Conservation (phyloP, 2,888 invertebrate species). For the Rhamnusium bicolor region DNA sequence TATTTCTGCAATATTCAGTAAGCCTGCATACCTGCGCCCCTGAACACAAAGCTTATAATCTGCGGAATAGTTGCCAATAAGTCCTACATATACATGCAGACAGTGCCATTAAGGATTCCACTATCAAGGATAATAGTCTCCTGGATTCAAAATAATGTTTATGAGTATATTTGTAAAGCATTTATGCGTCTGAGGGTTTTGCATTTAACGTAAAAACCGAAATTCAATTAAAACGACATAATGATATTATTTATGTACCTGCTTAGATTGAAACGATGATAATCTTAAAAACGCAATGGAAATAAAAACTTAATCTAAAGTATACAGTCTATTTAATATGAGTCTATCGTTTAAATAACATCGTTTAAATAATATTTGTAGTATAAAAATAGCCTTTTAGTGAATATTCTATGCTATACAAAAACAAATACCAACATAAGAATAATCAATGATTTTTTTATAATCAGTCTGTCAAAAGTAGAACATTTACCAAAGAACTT, state of each 20-base stretch:
- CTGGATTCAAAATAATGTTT: slow-evolving; percentile 41
- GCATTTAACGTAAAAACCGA: not conserved
- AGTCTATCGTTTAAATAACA: too few relatives aligned
- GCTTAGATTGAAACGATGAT: not conserved
- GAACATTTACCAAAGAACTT: too few relatives aligned
- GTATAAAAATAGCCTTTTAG: too few relatives aligned
- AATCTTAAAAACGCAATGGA: too few relatives aligned
- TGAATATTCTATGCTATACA: too few relatives aligned
- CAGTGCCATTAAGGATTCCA: slow-evolving; percentile 39
- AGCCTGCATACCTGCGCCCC: slow-evolving; percentile 18
- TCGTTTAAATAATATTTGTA: too few relatives aligned
- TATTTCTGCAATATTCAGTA: not conserved
- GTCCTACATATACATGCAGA: slow-evolving; percentile 33
- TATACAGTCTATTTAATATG: too few relatives aligned
- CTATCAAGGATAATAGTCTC: slow-evolving; percentile 43
- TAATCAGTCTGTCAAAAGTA: too few relatives aligned
- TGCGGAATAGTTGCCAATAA: slow-evolving; percentile 18
- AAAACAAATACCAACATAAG: too few relatives aligned
- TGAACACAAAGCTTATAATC: slow-evolving; percentile 8
- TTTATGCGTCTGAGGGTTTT: slow-evolving; percentile 16
- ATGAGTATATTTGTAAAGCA: slow-evolving; percentile 30
- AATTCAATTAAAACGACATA: slow-evolving; percentile 5
- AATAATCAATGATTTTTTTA: too few relatives aligned
- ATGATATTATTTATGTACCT: not conserved
- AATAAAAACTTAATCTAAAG: too few relatives aligned